Evolutionary conservation across 2,888 invertebrate species (phyloP), one percentile per base, ranked within the genome.

Genomic region (Schizotus pectinicornis): DNA sequence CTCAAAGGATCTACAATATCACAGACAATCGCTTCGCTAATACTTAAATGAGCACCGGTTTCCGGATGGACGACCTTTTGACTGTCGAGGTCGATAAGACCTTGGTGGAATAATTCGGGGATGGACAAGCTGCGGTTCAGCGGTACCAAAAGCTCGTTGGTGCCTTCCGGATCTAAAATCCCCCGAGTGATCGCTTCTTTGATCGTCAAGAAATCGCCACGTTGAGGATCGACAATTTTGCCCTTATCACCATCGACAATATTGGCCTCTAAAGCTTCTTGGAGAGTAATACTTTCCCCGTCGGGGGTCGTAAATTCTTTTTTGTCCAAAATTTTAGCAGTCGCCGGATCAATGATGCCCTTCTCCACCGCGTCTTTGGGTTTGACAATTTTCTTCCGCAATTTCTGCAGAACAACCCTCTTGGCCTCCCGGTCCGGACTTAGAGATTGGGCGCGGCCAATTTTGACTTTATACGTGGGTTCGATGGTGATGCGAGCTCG

Each of bases 1-100:
- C 94, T 91, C 50, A 89, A 80, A 0, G 93, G 89, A 82, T 97
- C 93, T 46, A 95, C 86, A 67, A 95, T 89, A 72, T 95, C 95
- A 77, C 92, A 92, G 68, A 90, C 86, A 47, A 96, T 90, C 22
- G 95, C 93, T 83, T 95, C 91, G 67, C 87, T 84, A 60, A 95
- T 81, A 53, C 89, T 88, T 49, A 95, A 81, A 61, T 88, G 86
- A 65, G 83, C 86, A 1, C 95, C 95, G 13, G 92, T 91, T 80
- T 94, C 94, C 1, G 95, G 94, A 78, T 95, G 95, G 65, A 95
- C 85, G 57, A 94, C 88, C 80, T 89, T 90, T 61, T 87, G 86
- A 8, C 86, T 86, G 31, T 80, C 79, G 3, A 86, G 85, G 75
- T 92, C 91, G 65, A 95, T 85, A 32, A 95, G 84, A 43, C 96